Conservation (phyloP, 2,797 vertebrate genomes). For the Microtus californicus region DNA sequence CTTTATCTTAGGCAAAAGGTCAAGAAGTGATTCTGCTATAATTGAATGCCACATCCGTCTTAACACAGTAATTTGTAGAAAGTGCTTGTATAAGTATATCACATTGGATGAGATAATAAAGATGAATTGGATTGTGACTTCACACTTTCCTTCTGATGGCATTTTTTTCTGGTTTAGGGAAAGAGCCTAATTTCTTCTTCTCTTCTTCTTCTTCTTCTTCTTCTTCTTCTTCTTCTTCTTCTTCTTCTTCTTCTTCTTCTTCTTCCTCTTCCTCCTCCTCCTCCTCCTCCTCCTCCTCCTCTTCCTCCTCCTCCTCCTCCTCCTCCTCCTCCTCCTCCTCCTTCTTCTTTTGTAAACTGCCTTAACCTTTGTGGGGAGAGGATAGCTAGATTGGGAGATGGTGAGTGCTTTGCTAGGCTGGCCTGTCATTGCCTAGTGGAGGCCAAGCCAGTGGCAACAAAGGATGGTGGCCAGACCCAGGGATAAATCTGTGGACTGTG, state of each 20-base stretch:
- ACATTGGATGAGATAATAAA: conserved; percentile 46
- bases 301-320: rapidly evolving
- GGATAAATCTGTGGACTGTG: conserved; percentile 42
- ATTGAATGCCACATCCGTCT: background rate
- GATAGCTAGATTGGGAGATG: conserved; percentile 48
- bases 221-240: too few species aligned
- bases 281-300: rapidly evolving
- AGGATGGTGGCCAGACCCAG: conserved; percentile 7
- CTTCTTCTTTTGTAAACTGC: conserved; percentile 15
- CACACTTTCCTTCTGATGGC: background rate
- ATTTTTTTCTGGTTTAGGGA: background rate
- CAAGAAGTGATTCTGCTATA: background rate
- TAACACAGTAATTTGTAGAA: background rate
- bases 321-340: rapidly evolving
- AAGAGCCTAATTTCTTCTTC: rapidly evolving
- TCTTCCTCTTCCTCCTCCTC: rapidly evolving
- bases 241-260: too few species aligned
- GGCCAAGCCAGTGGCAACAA: conserved; percentile 46
- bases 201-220: rapidly evolving
- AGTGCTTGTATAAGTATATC: background rate
- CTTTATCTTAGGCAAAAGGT: background rate
- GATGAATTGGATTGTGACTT: background rate
- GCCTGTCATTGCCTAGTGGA: conserved; percentile 38
- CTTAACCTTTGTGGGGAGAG: conserved; percentile 65
- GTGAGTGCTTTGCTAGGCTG: conserved; percentile 47